These are phyloP conservation scores for Lucinisca nassula DNA, from an alignment of 2,888 invertebrate species.

Conservation along the genomic window DNA sequence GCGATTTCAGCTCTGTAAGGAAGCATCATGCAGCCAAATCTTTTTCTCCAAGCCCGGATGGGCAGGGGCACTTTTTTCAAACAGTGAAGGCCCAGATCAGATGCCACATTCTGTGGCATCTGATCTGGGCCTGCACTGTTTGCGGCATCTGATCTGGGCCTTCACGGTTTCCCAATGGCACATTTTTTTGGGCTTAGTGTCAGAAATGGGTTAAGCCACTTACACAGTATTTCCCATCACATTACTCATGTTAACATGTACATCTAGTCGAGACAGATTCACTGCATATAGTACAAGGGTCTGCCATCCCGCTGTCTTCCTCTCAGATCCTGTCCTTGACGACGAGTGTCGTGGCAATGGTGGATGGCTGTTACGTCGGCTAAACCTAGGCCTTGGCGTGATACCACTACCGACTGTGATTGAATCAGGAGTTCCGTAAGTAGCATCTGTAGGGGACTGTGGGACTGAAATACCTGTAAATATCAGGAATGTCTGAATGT, in stretches of 20 bases:
- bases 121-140: too few relatives aligned
- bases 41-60: too few relatives aligned
- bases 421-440: conserved; percentile 23
- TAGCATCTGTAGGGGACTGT: conserved; percentile 75
- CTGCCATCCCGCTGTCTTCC: conserved; percentile 92
- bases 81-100: too few relatives aligned
- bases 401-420: conserved; percentile 41
- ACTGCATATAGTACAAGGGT: conserved; percentile 98
- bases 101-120: too few relatives aligned
- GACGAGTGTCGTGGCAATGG: background rate
- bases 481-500: too few relatives aligned
- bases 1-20: too few relatives aligned
- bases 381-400: conserved; percentile 30
- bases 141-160: too few relatives aligned
- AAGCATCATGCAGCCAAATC: too few relatives aligned
- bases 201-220: too few relatives aligned
- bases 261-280: conserved; percentile 98
- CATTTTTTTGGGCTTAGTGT: too few relatives aligned
- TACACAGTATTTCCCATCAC: conserved; percentile 99
- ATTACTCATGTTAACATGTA: conserved; percentile 99
- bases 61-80: too few relatives aligned
- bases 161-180: too few relatives aligned
- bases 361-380: conserved; percentile 56
- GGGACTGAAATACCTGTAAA: conserved; percentile 66
- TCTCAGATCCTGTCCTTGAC: conserved; percentile 40